Evolutionary conservation across 2,113 vertebrate species (phyloP), one percentile per base, ranked within the genome.

Genomic region (Lynx canadensis): DNA sequence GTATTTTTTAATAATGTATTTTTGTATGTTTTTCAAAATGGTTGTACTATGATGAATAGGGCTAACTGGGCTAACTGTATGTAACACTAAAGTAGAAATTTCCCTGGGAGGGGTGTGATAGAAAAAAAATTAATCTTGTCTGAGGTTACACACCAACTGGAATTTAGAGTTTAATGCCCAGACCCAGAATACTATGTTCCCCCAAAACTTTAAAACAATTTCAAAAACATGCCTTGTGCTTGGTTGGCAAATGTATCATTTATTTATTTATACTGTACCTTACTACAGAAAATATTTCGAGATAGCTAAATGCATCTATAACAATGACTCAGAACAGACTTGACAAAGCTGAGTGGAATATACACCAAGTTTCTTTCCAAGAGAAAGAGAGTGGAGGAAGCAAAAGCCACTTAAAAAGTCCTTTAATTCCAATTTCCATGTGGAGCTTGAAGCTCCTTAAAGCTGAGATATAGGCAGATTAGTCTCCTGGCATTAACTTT

Each of bases 1-100:
- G 15, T 57, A 5, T 38, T 66, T 91, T 96, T 31, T 81, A 85
- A 74, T 95, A n/a, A 31, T 9, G 1, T 83, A 38, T n/a, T 86
- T 95, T 89, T 89, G 18, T 91, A 50, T 84, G n/a, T 57, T 94
- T 93, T 95, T 91, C 50, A 91, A 95, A 97, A 87, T 74, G 57
- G 1, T 16, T 52, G 3, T 23, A 65, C 6, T 80, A 57, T 96
- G 31, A 65, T 96, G 21, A 52, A 6, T 4, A 82, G 1, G 60
- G 19, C 29, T 82, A 78, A 57, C 7, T 57, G 68, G n/a, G 27
- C 7, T 11, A 13, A 57, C 23, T 81, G 7, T 21, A 33, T 86
- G 5, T 69, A 41, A 78, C 4, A 83, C 0, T 93, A 79, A 96
- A 86, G 50, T 55, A 82, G 27, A 21, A 50, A 25, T 73, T 93